These are phyloP conservation scores for Crotophaga sulcirostris DNA, from an alignment of 2,113 vertebrate genomes.

Conservation along the genomic window DNA sequence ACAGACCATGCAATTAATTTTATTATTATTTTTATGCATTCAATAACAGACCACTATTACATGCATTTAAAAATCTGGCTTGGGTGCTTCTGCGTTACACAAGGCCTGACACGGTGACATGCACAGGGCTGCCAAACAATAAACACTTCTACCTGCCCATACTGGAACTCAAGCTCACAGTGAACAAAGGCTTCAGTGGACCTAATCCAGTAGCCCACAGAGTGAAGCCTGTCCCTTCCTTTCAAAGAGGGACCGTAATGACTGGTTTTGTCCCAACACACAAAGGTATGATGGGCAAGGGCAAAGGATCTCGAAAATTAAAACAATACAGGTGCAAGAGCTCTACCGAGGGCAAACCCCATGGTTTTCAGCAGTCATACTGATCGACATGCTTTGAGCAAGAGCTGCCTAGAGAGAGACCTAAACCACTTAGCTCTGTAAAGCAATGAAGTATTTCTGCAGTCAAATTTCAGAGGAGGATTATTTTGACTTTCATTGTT, in stretches of 20 bases:
- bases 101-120: neutral
- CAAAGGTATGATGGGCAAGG: neutral
- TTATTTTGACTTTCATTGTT: conserved; percentile 3
- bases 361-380: neutral
- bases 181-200: neutral
- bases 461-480: neutral
- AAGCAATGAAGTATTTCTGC: neutral
- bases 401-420: neutral
- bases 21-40: neutral
- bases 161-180: neutral
- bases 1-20: neutral
- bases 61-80: neutral
- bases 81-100: neutral
- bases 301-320: neutral
- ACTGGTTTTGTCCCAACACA: neutral
- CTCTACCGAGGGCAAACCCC: neutral
- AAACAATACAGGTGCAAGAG: neutral
- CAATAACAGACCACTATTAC: neutral
- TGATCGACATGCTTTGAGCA: neutral
- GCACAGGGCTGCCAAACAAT: neutral
- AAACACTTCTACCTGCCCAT: neutral
- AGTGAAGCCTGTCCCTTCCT: neutral
- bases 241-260: neutral
- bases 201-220: neutral
- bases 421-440: neutral